Evolutionary conservation across 2,797 vertebrate species (phyloP).

Genomic region (Clarias fuscus): DNA sequence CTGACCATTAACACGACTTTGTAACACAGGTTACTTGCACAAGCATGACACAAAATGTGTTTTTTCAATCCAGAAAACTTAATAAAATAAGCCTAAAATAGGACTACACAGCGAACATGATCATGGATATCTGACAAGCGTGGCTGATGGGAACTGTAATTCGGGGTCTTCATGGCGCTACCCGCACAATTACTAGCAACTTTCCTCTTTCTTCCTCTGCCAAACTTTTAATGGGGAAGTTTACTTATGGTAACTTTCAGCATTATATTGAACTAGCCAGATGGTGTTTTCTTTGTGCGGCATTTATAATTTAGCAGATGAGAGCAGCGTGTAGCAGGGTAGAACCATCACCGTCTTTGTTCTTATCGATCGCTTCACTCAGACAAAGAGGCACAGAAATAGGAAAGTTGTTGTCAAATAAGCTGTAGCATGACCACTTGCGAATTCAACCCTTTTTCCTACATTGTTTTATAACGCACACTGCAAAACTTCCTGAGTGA

Average conservation of each 20-base stretch:
- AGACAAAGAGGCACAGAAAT: neutral
- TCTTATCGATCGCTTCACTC: neutral
- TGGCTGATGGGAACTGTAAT: no score
- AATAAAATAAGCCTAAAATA: no score
- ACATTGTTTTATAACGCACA: neutral
- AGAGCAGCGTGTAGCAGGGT: neutral
- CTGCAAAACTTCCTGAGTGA: neutral
- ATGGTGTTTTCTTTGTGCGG: slow-evolving; percentile 13
- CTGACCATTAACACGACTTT: no score
- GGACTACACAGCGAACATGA: no score
- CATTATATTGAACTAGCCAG: neutral
- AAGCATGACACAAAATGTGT: no score
- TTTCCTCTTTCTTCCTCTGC: neutral
- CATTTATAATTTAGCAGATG: slow-evolving; percentile 19
- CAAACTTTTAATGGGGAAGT: neutral
- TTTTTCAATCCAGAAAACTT: no score
- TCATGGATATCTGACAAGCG: no score
- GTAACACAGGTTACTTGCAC: no score
- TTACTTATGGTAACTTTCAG: neutral
- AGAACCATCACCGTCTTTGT: neutral
- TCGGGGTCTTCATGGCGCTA: no score
- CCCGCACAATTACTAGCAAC: neutral
- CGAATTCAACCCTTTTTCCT: neutral
- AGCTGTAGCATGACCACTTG: neutral
- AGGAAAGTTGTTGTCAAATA: slow-evolving; percentile 6